Base-by-base conservation (phyloP, 1,140 invertebrate species). In the Drosophila insularis region DNA sequence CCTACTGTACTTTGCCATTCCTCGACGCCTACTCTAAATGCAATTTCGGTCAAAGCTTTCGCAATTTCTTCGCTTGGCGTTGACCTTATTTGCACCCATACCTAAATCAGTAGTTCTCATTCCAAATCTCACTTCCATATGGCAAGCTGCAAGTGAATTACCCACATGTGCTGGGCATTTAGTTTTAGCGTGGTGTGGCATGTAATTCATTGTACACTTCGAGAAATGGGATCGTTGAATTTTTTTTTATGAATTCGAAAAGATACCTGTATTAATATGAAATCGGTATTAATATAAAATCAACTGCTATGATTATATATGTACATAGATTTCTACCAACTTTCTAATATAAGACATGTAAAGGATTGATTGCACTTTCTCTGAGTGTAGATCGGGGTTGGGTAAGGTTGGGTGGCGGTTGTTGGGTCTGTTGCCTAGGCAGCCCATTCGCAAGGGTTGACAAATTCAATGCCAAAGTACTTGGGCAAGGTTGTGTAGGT, bases 391-490 rank as follows among this genome's bases (percentile, higher is more conserved):
- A 31, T 56, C 14, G 55, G 46, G 10, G 35, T 11, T 43, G n/a
- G 37, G 27, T 37, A 14, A 13, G n/a, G 35, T 23, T 50, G 37
- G 35, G 32, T 14, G 21, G 35, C 58, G 23, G 14, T 8, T 37
- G 13, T 27, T 21, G 61, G 58, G 67, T 63, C 50, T 59, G 78
- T 80, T 84, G 71, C 63, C 71, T 68, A 60, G 71, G 68, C 53
- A 75, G 60, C 40, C 43, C 8, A 50, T 8, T 53, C 37, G 6
- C 19, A 31, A 40, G 19, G 60, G 63, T 68, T 75, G 62, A 71
- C 63, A 8, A 78, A 81, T 73, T 75, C 82, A 78, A 81, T 87
- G 79, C 77, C 82, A 76, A 71, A 87, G 35, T 71, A 77, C 66
- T 71, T 77, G 74, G 65, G 64, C 23, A 63, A 68, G 58, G 74